Base-by-base conservation (phyloP, 2,113 vertebrate genomes). In the Peromyscus polionotus region DNA sequence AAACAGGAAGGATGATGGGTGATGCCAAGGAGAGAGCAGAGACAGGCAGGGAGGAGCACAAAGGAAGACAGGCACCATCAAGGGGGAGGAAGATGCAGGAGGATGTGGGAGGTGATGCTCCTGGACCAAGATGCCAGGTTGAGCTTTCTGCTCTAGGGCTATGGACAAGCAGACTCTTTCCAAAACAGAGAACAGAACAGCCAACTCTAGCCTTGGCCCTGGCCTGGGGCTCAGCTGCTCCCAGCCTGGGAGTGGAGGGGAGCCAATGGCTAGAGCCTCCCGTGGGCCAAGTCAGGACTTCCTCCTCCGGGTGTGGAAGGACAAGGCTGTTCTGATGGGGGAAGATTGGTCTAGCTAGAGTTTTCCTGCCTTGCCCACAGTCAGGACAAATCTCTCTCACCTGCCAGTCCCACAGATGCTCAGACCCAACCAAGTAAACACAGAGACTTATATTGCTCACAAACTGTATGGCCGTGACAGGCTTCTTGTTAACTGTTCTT, bases 81-180 rank as follows among this genome's bases (percentile, higher is more conserved):
- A 57, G 54, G 22, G 11, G 14, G 16, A 39, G 51, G 51, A 54
- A 5, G 31, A n/a, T 24, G 11, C 1, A 9, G 1, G 42, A 31
- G 33, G 39, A 17, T 19, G 59, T 51, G 26, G 51, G 0, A 1
- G 36, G 28, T 33, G 80, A 16, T 79, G 24, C 36, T 51, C 76
- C 45, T 16, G 28, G 80, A 17, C 73, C 70, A 63, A 97, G 86
- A 79, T 92, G 87, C 90, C 94, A 86, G 87, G 77, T 39, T 68
- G 90, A 72, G 79, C 95, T 75, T 85, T 67, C 86, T 93, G 39
- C 90, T 81, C 51, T 0, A 14, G 42, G 85, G 80, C 91, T 48
- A 93, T 94, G 42, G 63, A 72, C 83, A 83, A 72, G 19, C 0
- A 5, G 59, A 12, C 5, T 87, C 79, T n/a, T 36, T 12, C 80